phyloP scores from a whole-genome alignment of 2,888 invertebrate genomes.

The Dione juno region DNA sequence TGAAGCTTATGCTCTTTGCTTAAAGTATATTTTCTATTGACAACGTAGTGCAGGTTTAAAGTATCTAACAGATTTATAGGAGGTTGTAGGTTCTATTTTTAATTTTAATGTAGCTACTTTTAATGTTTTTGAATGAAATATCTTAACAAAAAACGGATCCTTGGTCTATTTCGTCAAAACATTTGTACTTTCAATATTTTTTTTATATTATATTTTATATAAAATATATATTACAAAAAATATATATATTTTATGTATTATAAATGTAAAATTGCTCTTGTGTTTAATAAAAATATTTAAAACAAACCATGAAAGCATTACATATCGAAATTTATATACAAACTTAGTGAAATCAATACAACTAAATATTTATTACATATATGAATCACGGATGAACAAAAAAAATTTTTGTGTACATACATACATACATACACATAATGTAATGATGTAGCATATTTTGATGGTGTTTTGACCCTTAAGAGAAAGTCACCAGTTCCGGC shows the following conservation, averaged over 20 bases:
- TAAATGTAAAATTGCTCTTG: no score
- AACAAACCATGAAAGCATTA: no score
- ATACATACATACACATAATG: conserved; percentile 12
- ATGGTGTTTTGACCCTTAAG: conserved; percentile 58
- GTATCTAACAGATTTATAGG: background rate
- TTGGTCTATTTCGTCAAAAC: no score
- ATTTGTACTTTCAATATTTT: no score
- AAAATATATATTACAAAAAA: no score
- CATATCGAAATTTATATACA: no score
- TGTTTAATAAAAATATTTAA: no score
- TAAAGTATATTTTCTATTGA: background rate
- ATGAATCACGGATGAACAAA: background rate
- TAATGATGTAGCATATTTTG: conserved; percentile 60
- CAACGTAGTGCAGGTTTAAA: background rate
- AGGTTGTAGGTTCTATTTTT: background rate
- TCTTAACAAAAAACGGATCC: no score
- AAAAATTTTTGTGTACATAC: background rate
- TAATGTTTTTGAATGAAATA: no score
- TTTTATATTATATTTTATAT: no score
- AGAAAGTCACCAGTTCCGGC: conserved; percentile 79
- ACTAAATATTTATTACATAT: background rate
- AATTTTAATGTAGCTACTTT: no score
- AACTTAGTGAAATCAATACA: background rate
- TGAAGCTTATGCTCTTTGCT: background rate
- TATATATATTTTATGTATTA: no score